phyloP scores from a whole-genome alignment of 1,140 invertebrate species.

The Ctenoplectra terminalis region DNA sequence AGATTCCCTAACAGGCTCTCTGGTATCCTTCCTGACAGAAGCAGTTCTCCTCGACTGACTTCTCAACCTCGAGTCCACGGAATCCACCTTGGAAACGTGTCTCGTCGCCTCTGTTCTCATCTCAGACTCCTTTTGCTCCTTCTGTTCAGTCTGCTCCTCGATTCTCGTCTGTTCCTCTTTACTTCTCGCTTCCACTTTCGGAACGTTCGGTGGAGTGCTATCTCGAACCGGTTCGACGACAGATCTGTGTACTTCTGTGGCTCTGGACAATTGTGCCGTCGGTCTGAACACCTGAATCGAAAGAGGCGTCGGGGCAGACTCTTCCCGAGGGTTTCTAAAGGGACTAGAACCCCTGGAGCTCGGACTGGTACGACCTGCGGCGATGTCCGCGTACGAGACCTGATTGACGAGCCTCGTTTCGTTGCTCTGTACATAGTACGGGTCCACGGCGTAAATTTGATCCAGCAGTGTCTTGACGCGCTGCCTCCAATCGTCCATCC shows the following conservation, averaged over 20 bases:
- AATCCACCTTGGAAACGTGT: slow-evolving; percentile 27
- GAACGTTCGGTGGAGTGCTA: neutral
- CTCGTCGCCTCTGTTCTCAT: neutral
- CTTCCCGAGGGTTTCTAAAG: slow-evolving; percentile 70
- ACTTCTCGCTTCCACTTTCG: neutral
- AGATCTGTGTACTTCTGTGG: neutral
- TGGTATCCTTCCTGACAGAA: neutral
- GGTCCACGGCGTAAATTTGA: slow-evolving; percentile 89
- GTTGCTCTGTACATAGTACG: slow-evolving; percentile 85
- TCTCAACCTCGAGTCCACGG: neutral
- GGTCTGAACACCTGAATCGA: slow-evolving; percentile 43
- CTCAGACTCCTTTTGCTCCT: slow-evolving; percentile 38
- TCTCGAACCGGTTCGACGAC: neutral
- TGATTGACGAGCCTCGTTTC: slow-evolving; percentile 79
- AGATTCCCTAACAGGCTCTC: neutral
- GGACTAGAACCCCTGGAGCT: slow-evolving; percentile 77
- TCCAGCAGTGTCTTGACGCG: slow-evolving; percentile 87
- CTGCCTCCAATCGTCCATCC: slow-evolving; percentile 86
- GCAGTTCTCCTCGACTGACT: slow-evolving; percentile 3
- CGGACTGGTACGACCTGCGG: slow-evolving; percentile 82
- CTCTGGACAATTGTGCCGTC: slow-evolving; percentile 7
- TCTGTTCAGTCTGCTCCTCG: slow-evolving; percentile 50
- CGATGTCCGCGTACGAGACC: slow-evolving; percentile 84
- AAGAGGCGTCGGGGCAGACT: slow-evolving; percentile 64
- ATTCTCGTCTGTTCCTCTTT: neutral